Evolutionary conservation across 2,888 invertebrate genomes (phyloP).

Genomic region (Pollenia amentaria): DNA sequence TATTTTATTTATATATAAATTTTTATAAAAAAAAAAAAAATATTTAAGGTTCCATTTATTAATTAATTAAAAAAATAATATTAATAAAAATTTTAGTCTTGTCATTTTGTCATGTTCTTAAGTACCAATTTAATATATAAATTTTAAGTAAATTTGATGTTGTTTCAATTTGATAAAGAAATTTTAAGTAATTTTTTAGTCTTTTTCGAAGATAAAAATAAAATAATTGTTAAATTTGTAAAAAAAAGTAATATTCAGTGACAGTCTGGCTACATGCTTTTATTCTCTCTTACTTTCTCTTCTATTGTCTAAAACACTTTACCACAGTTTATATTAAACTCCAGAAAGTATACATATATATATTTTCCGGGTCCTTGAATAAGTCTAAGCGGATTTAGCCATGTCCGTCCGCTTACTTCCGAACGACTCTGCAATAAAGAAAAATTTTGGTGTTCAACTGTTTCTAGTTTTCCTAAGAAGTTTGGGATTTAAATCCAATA

Average conservation of each 20-base stretch:
- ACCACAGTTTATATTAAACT: too few species aligned
- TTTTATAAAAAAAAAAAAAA: slow-evolving; percentile 37
- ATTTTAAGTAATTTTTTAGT: slow-evolving; percentile 46
- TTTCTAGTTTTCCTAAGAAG: too few species aligned
- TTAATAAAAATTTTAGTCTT: slow-evolving; percentile 57
- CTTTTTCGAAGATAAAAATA: not conserved
- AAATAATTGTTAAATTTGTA: too few species aligned
- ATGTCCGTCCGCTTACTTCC: too few species aligned
- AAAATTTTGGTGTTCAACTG: too few species aligned
- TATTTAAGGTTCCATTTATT: slow-evolving; percentile 16
- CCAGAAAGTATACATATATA: too few species aligned
- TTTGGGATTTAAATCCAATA: too few species aligned
- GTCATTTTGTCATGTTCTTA: slow-evolving; percentile 60
- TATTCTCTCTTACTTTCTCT: too few species aligned
- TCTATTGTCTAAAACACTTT: too few species aligned
- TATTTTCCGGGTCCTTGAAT: too few species aligned
- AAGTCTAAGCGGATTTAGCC: too few species aligned
- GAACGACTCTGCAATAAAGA: too few species aligned
- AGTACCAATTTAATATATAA: slow-evolving; percentile 64
- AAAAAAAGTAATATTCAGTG: not conserved
- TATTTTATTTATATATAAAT: slow-evolving; percentile 46
- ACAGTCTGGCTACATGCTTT: not conserved
- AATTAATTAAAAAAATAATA: slow-evolving; percentile 45
- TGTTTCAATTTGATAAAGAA: not conserved
- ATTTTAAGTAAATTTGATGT: slow-evolving; percentile 22